Evolutionary conservation across 2,797 vertebrate species (phyloP).

Genomic region (Natrix natrix): DNA sequence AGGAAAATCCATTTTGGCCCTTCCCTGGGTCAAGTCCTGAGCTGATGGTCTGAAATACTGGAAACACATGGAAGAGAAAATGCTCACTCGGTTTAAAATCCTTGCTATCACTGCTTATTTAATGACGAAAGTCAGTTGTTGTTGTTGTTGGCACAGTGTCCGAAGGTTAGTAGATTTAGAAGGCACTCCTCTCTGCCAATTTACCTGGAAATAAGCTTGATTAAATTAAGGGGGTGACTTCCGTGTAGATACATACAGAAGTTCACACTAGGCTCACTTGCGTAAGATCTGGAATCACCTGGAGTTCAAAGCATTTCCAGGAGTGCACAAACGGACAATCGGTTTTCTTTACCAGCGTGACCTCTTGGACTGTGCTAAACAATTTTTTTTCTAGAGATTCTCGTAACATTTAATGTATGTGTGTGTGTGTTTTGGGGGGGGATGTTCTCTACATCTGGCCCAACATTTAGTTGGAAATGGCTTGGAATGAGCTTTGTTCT

Average conservation of each 20-base stretch:
- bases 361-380: not conserved
- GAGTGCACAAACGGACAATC: not conserved
- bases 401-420: not conserved
- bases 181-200: not conserved
- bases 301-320: not conserved
- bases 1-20: not conserved
- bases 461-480: not conserved
- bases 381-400: not conserved
- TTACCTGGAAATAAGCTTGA: not conserved
- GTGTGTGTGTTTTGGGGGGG: not conserved
- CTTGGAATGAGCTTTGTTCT: not conserved
- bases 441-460: not conserved
- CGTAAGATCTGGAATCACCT: not conserved
- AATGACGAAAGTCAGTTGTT: slow-evolving; percentile 43
- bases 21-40: not conserved
- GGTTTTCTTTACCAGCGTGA: not conserved
- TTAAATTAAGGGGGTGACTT: not conserved
- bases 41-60: slow-evolving; percentile 29
- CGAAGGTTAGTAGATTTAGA: not conserved
- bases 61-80: slow-evolving; percentile 36
- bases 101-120: slow-evolving; percentile 55
- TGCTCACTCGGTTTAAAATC: slow-evolving; percentile 29
- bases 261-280: not conserved
- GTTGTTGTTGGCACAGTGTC: not conserved
- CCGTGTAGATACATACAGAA: not conserved